phyloP scores from a whole-genome alignment of 1,140 invertebrate species.

The Cataglyphis hispanica region DNA sequence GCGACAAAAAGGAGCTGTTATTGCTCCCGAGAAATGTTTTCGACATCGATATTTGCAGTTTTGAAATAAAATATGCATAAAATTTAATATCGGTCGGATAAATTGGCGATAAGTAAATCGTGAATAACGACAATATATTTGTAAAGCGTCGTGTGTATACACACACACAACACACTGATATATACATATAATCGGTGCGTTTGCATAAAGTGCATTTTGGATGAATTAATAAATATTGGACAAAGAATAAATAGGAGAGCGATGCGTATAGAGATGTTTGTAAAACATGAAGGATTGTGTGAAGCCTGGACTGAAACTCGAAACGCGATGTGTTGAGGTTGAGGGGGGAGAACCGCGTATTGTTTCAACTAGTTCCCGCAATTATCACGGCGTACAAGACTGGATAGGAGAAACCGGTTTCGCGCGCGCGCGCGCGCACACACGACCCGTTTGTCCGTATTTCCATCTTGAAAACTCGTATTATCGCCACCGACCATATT shows the following conservation, averaged over 20 bases:
- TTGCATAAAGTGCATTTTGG: too few relatives aligned
- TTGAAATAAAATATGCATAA: neutral
- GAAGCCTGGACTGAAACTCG: neutral
- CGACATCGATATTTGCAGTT: conserved; percentile 16
- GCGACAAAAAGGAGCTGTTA: conserved; percentile 25
- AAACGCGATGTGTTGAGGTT: neutral
- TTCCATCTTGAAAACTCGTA: conserved; percentile 54
- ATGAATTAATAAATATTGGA: conserved; percentile 3
- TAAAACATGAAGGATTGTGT: neutral
- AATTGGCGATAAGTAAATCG: conserved; percentile 22
- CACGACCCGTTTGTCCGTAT: conserved; percentile 45
- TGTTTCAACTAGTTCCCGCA: conserved; percentile 58
- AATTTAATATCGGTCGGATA: conserved; percentile 14
- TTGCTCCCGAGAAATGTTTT: conserved; percentile 36
- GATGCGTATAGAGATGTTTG: neutral
- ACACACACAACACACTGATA: neutral
- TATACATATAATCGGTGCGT: neutral
- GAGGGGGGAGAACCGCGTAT: conserved; percentile 3
- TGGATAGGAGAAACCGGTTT: conserved; percentile 57
- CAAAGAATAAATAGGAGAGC: neutral
- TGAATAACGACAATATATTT: neutral
- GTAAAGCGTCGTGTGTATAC: neutral
- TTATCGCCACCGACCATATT: conserved; percentile 1
- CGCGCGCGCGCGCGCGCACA: neutral
- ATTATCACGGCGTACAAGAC: conserved; percentile 46